phyloP scores from a whole-genome alignment of 2,888 invertebrate genomes.

The Dynastes maya region DNA sequence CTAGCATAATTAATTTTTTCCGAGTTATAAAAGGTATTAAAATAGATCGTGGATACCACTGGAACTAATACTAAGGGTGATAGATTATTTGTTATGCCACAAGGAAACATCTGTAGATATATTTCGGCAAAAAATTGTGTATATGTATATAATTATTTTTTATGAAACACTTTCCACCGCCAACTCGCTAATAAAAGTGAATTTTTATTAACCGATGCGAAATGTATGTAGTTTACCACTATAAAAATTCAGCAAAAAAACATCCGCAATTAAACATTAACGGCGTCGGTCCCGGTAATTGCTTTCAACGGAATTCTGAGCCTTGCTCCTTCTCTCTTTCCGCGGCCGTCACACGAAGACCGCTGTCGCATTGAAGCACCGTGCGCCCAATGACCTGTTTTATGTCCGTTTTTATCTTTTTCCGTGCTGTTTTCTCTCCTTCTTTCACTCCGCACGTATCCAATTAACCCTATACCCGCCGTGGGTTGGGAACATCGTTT shows the following conservation, averaged over 20 bases:
- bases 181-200: not conserved
- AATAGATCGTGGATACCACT: too few relatives aligned
- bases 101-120: too few relatives aligned
- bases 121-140: too few relatives aligned
- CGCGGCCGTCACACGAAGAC: conserved; percentile 32
- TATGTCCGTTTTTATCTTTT: conserved; percentile 46
- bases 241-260: conserved; percentile 36
- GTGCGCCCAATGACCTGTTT: conserved; percentile 46
- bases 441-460: conserved; percentile 42
- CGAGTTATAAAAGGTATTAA: too few relatives aligned
- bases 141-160: too few relatives aligned
- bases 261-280: conserved; percentile 47
- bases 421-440: conserved; percentile 42
- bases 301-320: conserved; percentile 41
- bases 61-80: too few relatives aligned
- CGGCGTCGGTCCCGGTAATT: conserved; percentile 42
- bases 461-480: conserved; percentile 39
- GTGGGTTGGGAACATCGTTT: conserved; percentile 39
- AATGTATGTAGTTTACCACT: conserved; percentile 31
- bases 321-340: conserved; percentile 14
- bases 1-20: too few relatives aligned
- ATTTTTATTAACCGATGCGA: conserved; percentile 26
- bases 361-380: conserved; percentile 41
- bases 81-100: too few relatives aligned
- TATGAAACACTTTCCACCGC: too few relatives aligned